These are phyloP conservation scores for Hormaphis cornu DNA, from an alignment of 1,140 invertebrate genomes.

Conservation along the genomic window DNA sequence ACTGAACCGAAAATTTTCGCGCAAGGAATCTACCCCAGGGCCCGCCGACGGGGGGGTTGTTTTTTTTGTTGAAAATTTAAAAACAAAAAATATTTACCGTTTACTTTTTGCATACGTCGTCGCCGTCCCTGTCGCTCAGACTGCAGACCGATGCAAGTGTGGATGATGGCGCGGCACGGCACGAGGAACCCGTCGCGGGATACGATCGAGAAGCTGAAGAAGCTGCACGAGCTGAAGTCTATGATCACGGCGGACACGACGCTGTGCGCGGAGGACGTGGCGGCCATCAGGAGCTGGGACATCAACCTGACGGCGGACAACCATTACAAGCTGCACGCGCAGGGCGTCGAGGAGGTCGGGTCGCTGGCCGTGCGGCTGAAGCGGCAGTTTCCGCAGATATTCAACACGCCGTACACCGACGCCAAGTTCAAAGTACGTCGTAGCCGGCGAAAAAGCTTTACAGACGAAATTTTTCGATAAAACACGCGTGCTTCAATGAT, in stretches of 20 bases:
- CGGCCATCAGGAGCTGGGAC: conserved; percentile 34
- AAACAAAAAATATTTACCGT: too few relatives aligned
- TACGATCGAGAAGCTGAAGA: conserved; percentile 24
- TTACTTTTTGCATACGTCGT: too few relatives aligned
- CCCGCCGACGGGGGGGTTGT: too few relatives aligned
- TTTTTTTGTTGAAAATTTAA: too few relatives aligned
- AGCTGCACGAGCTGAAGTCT: not conserved
- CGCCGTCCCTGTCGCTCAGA: too few relatives aligned
- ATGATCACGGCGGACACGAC: not conserved
- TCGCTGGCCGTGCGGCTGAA: conserved; percentile 35
- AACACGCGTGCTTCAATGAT: too few relatives aligned
- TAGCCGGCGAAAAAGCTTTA: too few relatives aligned
- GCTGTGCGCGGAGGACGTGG: conserved; percentile 36
- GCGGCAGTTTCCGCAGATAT: conserved; percentile 36
- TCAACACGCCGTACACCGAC: conserved; percentile 18
- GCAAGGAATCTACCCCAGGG: too few relatives aligned
- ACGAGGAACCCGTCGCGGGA: conserved; percentile 36
- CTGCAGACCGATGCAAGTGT: conserved; percentile 37
- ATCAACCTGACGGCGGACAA: conserved; percentile 27
- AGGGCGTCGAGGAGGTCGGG: conserved; percentile 35
- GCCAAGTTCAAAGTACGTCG: conserved; percentile 29
- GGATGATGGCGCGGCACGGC: conserved; percentile 38
- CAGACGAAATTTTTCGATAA: too few relatives aligned
- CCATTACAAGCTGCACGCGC: conserved; percentile 28
- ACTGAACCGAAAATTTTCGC: too few relatives aligned